phyloP scores from a whole-genome alignment of 2,113 vertebrate genomes.

The Barbus barbus region DNA sequence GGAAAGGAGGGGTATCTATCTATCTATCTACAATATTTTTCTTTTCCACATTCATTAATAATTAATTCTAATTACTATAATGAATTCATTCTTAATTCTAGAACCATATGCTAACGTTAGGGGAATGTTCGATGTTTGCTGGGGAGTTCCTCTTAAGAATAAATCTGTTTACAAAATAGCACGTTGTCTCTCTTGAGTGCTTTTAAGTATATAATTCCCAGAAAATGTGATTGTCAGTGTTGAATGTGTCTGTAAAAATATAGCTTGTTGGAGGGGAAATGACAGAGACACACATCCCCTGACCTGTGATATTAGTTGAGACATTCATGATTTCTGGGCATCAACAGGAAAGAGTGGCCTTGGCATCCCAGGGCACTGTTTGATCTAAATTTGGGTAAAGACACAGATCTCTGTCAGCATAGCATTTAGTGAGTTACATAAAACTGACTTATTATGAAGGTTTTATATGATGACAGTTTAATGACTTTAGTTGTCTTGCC shows the following conservation, averaged over 20 bases:
- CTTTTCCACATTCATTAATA: no score
- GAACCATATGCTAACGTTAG: not conserved
- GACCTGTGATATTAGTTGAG: slow-evolving; percentile 60
- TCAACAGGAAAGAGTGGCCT: slow-evolving; percentile 61
- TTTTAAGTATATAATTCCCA: not conserved
- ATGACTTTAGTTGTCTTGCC: not conserved
- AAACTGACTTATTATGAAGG: not conserved
- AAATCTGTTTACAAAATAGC: not conserved
- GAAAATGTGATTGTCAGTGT: slow-evolving; percentile 17
- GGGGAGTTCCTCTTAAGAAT: not conserved
- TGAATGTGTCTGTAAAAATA: slow-evolving; percentile 33
- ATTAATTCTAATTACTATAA: no score
- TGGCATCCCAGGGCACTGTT: slow-evolving; percentile 19
- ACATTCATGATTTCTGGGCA: slow-evolving; percentile 51
- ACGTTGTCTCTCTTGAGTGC: not conserved
- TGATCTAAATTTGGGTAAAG: not conserved
- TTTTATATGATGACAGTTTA: not conserved
- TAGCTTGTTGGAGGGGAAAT: slow-evolving; percentile 57
- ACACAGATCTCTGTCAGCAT: not conserved
- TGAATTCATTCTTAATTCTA: no score
- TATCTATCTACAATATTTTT: no score
- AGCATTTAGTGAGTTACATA: not conserved
- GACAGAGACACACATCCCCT: slow-evolving; percentile 70
- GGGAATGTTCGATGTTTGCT: not conserved
- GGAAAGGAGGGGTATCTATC: no score